These are phyloP conservation scores for Enhydra lutris DNA, from an alignment of 2,113 vertebrate species.

Conservation along the genomic window DNA sequence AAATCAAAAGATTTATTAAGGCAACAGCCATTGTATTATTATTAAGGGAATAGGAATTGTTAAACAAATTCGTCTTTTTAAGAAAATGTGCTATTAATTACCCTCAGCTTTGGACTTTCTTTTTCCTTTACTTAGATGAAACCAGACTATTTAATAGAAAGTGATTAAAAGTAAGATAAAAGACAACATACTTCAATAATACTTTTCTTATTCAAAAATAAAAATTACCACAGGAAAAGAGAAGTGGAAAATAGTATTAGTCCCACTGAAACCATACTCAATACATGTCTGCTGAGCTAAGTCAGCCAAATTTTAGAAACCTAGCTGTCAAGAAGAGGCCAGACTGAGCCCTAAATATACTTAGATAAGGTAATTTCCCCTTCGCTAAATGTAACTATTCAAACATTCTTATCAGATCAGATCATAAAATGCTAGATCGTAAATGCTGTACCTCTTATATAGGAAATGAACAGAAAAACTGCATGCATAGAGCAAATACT, in stretches of 20 bases:
- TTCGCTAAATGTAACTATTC: not conserved
- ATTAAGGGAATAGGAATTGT: not conserved
- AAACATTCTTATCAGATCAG: not conserved
- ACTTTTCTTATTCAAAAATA: conserved; percentile 42
- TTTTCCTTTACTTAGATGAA: conserved; percentile 7
- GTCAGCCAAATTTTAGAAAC: not conserved
- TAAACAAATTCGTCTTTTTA: not conserved
- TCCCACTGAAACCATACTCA: not conserved
- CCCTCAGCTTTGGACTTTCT: not conserved
- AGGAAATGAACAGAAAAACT: not conserved
- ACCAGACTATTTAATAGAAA: not conserved
- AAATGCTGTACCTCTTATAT: not conserved
- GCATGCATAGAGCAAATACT: not conserved
- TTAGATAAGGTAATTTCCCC: not conserved
- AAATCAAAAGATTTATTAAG: conserved; percentile 4
- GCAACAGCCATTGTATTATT: not conserved
- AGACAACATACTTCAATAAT: not conserved
- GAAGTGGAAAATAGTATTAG: not conserved
- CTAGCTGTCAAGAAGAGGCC: not conserved
- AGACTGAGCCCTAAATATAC: not conserved
- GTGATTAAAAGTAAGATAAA: conserved; percentile 13
- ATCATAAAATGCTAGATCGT: not conserved
- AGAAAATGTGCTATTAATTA: not conserved
- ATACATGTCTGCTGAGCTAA: not conserved
- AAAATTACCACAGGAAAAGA: not conserved